Evolutionary conservation across 2,113 vertebrate genomes (phyloP).

Genomic region (Tapirus terrestris): DNA sequence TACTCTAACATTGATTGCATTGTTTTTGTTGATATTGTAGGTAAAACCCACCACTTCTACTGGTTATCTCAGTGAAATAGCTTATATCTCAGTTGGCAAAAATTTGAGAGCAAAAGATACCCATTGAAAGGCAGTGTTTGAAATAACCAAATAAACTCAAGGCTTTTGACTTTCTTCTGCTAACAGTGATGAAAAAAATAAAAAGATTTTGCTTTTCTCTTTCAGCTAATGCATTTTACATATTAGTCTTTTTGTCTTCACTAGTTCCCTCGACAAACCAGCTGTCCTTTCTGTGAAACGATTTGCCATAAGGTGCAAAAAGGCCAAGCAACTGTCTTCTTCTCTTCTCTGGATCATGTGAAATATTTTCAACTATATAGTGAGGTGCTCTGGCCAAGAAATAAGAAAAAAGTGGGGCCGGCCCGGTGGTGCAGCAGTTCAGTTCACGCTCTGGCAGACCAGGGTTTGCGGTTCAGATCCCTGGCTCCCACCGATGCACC

Average conservation of each 20-base stretch:
- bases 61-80: neutral
- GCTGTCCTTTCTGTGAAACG: neutral
- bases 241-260: neutral
- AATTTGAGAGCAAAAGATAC: neutral
- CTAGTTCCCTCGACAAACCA: neutral
- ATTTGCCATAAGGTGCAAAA: neutral
- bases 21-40: neutral
- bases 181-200: neutral
- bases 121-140: neutral
- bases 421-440: too few relatives aligned
- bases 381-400: neutral
- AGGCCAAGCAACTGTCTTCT: neutral
- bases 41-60: neutral
- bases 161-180: neutral
- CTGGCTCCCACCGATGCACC: too few relatives aligned
- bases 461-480: too few relatives aligned
- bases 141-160: conserved; percentile 9
- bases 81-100: neutral
- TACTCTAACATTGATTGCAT: neutral
- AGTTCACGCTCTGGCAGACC: too few relatives aligned
- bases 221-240: neutral
- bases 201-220: neutral
- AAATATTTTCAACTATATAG: neutral
- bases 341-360: neutral
- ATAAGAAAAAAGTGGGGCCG: neutral